Evolutionary conservation across 2,888 invertebrate species (phyloP).

Genomic region (Acleris emargana): DNA sequence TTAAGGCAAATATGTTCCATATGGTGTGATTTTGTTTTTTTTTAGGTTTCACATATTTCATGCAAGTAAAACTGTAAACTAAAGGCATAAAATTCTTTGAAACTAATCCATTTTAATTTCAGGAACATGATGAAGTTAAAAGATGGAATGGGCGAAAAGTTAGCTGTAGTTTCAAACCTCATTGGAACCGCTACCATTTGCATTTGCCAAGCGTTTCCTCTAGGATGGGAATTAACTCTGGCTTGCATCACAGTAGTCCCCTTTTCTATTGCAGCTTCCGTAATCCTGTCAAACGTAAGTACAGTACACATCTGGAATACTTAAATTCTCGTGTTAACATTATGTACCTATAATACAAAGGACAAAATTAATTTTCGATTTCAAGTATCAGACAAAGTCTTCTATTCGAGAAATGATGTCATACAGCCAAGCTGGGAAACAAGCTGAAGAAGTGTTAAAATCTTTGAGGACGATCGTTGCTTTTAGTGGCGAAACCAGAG

Average conservation of each 20-base stretch:
- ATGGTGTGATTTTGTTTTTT: no score
- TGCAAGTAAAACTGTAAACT: no score
- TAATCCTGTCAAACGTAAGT: constrained; percentile 88
- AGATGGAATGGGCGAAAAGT: constrained; percentile 93
- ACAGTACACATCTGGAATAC: no score
- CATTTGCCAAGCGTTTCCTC: constrained; percentile 88
- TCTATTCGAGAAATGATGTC: constrained; percentile 86
- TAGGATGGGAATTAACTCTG: constrained; percentile 93
- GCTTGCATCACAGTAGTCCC: constrained; percentile 91
- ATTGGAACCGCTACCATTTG: constrained; percentile 88
- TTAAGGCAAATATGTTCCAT: no score
- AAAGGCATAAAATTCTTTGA: no score
- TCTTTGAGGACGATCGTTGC: constrained; percentile 90
- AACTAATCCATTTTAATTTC: constrained; percentile 39
- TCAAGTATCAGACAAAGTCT: constrained; percentile 85
- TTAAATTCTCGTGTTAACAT: no score
- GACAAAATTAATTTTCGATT: constrained; percentile 12
- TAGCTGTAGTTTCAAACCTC: constrained; percentile 89
- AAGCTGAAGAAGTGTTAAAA: constrained; percentile 91
- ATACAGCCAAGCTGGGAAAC: constrained; percentile 91
- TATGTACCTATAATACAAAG: no score
- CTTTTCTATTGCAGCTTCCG: constrained; percentile 88
- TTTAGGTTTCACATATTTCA: not conserved
- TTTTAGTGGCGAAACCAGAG: constrained; percentile 90
- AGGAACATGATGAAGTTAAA: constrained; percentile 91